A percentile compares a stretch with the other conserved stretches of the same genome.
Evolutionary conservation across 64 coral and sea anemone species (phyloP).

Genomic region (Actinia tenebrosa): DNA sequence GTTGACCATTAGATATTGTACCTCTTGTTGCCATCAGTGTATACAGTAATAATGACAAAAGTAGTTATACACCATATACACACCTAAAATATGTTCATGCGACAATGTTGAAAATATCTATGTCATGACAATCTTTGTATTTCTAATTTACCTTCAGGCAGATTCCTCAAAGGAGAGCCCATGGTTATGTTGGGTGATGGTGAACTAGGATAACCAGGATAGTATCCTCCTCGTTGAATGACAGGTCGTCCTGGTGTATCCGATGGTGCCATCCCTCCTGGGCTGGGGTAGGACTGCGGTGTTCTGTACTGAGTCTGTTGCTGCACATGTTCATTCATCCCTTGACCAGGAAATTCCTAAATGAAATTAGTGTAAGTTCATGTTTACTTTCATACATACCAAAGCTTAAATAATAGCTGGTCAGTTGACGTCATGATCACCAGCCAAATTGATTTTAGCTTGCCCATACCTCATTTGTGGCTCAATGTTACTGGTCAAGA

Average conservation of each 20-base stretch:
- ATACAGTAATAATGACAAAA: too few species aligned
- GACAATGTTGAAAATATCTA: too few species aligned
- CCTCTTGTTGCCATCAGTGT: too few species aligned
- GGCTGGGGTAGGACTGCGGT: constrained; percentile 39
- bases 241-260: constrained; percentile 31
- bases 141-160: constrained; percentile 52
- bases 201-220: constrained; percentile 37
- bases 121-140: background rate
- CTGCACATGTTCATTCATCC: constrained; percentile 49
- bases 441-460: too few species aligned
- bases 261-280: constrained; percentile 48
- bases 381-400: too few species aligned
- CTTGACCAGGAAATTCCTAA: constrained; percentile 47
- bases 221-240: constrained; percentile 25
- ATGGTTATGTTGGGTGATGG: constrained; percentile 83
- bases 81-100: too few species aligned
- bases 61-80: too few species aligned
- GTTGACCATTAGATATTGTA: too few species aligned
- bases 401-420: too few species aligned
- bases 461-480: too few species aligned
- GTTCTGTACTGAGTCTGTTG: constrained; percentile 30
- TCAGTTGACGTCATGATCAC: too few species aligned
- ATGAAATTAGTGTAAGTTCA: background rate
- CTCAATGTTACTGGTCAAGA: too few species aligned
- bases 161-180: constrained; percentile 54